phyloP scores from a whole-genome alignment of 2,797 vertebrate species.

The Clarias laeviceps region DNA sequence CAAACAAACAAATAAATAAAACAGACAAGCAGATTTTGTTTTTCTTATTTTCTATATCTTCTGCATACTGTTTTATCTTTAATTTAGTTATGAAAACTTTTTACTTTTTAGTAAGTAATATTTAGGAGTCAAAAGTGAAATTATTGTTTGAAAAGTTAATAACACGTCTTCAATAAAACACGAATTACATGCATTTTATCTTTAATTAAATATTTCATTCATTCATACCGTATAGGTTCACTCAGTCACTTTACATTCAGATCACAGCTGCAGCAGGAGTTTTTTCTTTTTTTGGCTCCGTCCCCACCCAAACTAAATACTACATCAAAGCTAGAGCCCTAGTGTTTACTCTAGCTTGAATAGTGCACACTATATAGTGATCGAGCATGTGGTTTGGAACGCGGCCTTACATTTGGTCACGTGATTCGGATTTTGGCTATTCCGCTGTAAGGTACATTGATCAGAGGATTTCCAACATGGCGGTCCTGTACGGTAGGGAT shows the following conservation, averaged over 20 bases:
- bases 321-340: not conserved
- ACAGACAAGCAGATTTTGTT: too few species aligned
- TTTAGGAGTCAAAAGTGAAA: too few species aligned
- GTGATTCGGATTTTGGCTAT: not conserved
- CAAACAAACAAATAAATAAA: too few species aligned
- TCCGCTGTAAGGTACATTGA: slow-evolving; percentile 55
- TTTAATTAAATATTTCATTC: too few species aligned
- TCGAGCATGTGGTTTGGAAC: not conserved
- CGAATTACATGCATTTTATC: not conserved
- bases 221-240: not conserved
- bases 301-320: not conserved
- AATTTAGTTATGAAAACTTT: too few species aligned
- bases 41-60: too few species aligned
- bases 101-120: too few species aligned
- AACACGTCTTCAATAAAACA: not conserved
- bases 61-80: too few species aligned
- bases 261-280: too few species aligned
- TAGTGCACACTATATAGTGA: not conserved
- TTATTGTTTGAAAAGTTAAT: too few species aligned
- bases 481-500: slow-evolving; percentile 15
- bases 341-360: not conserved
- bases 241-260: not conserved
- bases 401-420: slow-evolving; percentile 19
- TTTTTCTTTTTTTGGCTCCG: not conserved
- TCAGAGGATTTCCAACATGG: slow-evolving; percentile 69